Conservation (phyloP, 2,888 invertebrate species). For the Opisthograptis luteolata region DNA sequence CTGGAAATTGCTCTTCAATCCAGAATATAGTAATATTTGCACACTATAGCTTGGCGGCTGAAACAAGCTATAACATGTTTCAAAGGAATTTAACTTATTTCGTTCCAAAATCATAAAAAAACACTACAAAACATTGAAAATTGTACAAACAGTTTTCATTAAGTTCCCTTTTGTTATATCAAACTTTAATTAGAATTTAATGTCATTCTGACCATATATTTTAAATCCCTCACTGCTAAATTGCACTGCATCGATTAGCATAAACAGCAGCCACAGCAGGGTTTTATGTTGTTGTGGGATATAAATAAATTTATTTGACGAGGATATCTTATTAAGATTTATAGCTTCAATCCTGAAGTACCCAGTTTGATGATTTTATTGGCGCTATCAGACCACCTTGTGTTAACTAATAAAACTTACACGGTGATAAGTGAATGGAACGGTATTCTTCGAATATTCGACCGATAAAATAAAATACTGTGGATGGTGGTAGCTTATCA, state of each 20-base stretch:
- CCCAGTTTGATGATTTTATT: slow-evolving; percentile 22
- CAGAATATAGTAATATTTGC: no score
- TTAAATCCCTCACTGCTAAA: slow-evolving; percentile 10
- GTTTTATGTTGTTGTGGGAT: slow-evolving; percentile 5
- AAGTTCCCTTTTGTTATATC: not conserved
- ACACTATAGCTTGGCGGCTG: no score
- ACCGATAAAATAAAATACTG: no score
- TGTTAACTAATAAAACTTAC: slow-evolving; percentile 30
- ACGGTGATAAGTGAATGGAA: not conserved
- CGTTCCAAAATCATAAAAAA: no score
- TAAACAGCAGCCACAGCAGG: slow-evolving; percentile 8
- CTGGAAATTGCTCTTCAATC: no score
- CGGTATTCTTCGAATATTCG: no score
- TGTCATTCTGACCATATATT: slow-evolving; percentile 13
- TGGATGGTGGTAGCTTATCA: no score
- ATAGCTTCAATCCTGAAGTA: slow-evolving; percentile 1
- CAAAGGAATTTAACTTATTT: no score
- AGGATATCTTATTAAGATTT: slow-evolving; percentile 18
- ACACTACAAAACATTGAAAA: slow-evolving; percentile 10
- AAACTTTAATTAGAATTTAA: slow-evolving; percentile 14
- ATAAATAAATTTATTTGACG: slow-evolving; percentile 13
- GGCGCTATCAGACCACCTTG: slow-evolving; percentile 40
- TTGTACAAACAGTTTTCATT: slow-evolving; percentile 13
- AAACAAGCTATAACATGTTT: no score
- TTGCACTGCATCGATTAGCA: slow-evolving; percentile 17